A percentile compares a stretch with the other conserved stretches of the same genome.
Evolutionary conservation across 2,113 vertebrate genomes (phyloP).

Genomic region (Capreolus pygargus): DNA sequence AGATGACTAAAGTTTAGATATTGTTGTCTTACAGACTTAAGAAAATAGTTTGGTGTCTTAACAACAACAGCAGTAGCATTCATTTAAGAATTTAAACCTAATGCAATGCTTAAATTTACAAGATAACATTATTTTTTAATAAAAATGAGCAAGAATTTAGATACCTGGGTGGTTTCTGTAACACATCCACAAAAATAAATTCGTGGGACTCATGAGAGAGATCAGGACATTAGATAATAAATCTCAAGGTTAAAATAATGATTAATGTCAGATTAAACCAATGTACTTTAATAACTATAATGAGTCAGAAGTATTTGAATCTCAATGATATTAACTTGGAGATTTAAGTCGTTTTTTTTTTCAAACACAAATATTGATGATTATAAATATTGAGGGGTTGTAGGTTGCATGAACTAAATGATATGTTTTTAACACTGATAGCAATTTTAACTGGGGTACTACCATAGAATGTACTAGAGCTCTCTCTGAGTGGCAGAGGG

Average conservation of each 20-base stretch:
- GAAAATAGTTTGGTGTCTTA: background rate
- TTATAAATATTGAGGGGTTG: background rate
- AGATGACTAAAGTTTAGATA: background rate
- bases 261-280: background rate
- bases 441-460: background rate
- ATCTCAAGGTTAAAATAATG: background rate
- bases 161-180: background rate
- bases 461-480: background rate
- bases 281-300: background rate
- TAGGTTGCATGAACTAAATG: background rate
- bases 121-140: background rate
- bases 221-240: background rate
- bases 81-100: background rate
- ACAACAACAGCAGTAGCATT: background rate
- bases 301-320: background rate
- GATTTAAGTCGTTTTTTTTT: background rate
- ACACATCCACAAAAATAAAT: background rate
- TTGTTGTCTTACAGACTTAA: background rate
- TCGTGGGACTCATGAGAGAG: background rate
- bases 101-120: background rate
- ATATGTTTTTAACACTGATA: background rate
- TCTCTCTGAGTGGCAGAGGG: background rate
- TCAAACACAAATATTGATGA: background rate
- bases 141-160: background rate
- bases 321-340: conserved; percentile 6